These are phyloP conservation scores for Notechis scutatus DNA, from an alignment of 2,113 vertebrate genomes.

Conservation along the genomic window DNA sequence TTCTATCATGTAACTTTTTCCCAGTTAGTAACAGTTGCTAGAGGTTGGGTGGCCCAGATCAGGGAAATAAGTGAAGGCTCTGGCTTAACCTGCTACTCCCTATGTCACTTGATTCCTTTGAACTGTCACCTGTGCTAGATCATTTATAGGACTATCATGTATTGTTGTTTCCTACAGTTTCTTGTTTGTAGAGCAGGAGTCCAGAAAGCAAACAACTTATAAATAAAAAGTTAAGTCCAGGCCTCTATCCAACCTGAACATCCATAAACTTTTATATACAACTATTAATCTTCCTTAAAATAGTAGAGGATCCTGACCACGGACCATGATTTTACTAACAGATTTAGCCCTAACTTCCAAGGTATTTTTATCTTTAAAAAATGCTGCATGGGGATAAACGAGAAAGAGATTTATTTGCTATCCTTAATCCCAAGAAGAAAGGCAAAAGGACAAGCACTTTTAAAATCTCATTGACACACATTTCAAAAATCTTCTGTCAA, in stretches of 20 bases:
- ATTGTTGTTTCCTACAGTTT: not conserved
- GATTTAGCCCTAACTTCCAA: not conserved
- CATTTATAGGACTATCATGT: not conserved
- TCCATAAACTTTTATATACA: not conserved
- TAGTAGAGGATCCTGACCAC: not conserved
- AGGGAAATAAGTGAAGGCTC: not conserved
- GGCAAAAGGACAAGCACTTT: not conserved
- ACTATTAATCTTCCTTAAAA: not conserved
- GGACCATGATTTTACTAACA: not conserved
- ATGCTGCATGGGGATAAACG: not conserved
- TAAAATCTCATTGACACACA: not conserved
- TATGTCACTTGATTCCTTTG: not conserved
- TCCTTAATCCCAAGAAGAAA: not conserved
- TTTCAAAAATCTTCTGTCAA: not conserved
- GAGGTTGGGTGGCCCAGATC: not conserved
- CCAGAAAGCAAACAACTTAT: not conserved
- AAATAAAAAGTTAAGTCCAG: not conserved
- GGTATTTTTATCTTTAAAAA: too few relatives aligned
- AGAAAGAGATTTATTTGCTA: not conserved
- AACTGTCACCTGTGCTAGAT: not conserved
- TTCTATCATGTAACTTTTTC: not conserved
- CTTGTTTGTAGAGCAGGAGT: not conserved
- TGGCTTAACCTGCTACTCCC: not conserved
- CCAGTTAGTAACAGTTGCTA: not conserved
- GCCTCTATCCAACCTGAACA: not conserved